A percentile compares a stretch with the other conserved stretches of the same genome.
phyloP scores from a whole-genome alignment of 2,888 invertebrate genomes.

The Timema podura region DNA sequence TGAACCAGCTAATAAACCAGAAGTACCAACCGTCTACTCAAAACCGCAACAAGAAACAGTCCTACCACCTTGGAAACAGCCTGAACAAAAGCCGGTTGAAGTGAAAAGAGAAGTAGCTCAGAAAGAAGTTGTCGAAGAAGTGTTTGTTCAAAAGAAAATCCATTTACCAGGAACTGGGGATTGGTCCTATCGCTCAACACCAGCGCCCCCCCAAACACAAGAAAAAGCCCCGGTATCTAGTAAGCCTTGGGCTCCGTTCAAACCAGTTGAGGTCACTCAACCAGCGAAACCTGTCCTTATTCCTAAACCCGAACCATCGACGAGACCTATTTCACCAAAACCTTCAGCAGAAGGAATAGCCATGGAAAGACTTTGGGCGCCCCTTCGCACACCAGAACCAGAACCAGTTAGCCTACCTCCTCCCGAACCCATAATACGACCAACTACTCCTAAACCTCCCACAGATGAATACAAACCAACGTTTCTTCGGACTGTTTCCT shows the following conservation, averaged over 20 bases:
- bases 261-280: conserved; percentile 41
- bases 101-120: conserved; percentile 29
- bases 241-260: conserved; percentile 8
- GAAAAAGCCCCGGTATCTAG: conserved; percentile 9
- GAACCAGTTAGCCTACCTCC: conserved; percentile 16
- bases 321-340: conserved; percentile 34
- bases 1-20: conserved; percentile 20
- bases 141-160: conserved; percentile 24
- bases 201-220: conserved; percentile 33
- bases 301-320: not conserved
- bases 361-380: conserved; percentile 44
- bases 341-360: conserved; percentile 42
- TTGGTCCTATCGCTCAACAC: conserved; percentile 32
- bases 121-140: conserved; percentile 27
- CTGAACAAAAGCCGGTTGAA: conserved; percentile 21
- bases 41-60: conserved; percentile 27
- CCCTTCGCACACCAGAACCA: conserved; percentile 32
- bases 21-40: conserved; percentile 23
- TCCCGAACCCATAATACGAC: conserved; percentile 1
- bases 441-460: conserved; percentile 4
- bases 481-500: conserved; percentile 4
- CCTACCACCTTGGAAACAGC: not conserved
- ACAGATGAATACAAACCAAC: not conserved
- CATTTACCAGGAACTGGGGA: conserved; percentile 25
- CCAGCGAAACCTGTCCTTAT: conserved; percentile 36